Evolutionary conservation across 1,140 invertebrate species (phyloP), one percentile per base, ranked within the genome.

Genomic region (Mesaphorura yosii): DNA sequence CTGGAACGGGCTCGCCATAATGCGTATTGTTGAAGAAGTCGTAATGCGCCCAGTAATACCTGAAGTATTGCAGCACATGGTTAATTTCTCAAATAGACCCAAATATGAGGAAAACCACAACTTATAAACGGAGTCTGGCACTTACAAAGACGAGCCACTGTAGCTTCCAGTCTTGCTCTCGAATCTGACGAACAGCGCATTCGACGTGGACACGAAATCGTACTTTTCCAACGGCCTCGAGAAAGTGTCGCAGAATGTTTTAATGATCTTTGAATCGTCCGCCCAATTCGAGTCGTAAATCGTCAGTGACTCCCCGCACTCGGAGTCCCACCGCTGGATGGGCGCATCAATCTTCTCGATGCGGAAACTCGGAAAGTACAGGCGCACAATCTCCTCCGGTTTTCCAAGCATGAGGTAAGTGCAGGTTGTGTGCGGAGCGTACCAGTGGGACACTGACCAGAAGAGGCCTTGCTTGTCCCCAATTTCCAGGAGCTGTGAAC

Each of bases 181-280:
- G 64, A 89, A 88, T 51, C 84, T 75, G 0, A 91, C 85, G 64
- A 86, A 90, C 39, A 91, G 75, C 0, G 86, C 78, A 59, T 83
- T 86, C 5, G 82, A 82, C 0, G 83, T 86, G 0, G 86, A 89
- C 0, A 90, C 83, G 63, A 91, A 90, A 65, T 90, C 87, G 62
- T 88, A 83, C 66, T 89, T 90, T 68, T 90, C 87, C 82, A 89
- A 85, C 0, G 86, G 83, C 48, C 84, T 80, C 27, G 86, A 88
- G 69, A 90, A 90, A 0, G 87, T 90, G 68, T 91, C 87, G 68
- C 88, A 91, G 68, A 91, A 90, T 4, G 87, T 90, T 67, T 89
- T 89, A 58, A 90, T 88, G 47, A 90, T 88, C 46, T 78, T 76
- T 0, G 86, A 83, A 54, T 89, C 86, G 64, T 90, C 86, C 2